Percentiles rank a stretch among this genome's conserved stretches.
Evolutionary conservation across 2,797 vertebrate species (phyloP).

Genomic region (Anas flavirostris): DNA sequence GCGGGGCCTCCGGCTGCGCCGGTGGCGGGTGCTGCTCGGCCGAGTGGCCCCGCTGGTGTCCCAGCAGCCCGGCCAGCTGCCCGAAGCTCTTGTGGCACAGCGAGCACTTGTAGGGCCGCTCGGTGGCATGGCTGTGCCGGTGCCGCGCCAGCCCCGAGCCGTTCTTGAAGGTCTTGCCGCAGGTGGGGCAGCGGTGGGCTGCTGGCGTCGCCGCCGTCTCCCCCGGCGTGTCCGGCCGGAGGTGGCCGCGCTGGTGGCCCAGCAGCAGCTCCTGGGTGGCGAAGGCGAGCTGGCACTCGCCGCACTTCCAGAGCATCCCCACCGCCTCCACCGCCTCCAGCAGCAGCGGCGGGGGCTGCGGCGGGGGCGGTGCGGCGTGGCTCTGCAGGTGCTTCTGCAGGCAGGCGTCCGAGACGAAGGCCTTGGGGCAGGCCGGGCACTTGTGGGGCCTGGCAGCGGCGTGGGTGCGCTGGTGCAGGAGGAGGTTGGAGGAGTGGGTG

Average conservation of each 20-base stretch:
- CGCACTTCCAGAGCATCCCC: constrained; percentile 87
- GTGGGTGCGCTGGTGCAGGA: constrained; percentile 82
- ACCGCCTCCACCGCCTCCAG: constrained; percentile 73
- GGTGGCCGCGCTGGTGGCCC: constrained; percentile 85
- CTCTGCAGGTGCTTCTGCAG: constrained; percentile 64
- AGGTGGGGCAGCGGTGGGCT: constrained; percentile 63
- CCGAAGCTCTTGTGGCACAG: constrained; percentile 89
- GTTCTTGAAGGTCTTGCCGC: constrained; percentile 90
- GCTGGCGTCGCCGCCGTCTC: accelerated
- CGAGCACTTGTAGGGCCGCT: constrained; percentile 86
- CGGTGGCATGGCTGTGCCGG: constrained; percentile 76
- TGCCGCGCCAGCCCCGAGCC: constrained; percentile 88
- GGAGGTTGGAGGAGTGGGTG: constrained; percentile 92
- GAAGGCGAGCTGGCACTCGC: constrained; percentile 88
- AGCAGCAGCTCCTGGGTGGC: constrained; percentile 85
- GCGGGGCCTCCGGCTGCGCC: constrained; percentile 90
- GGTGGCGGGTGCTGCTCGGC: constrained; percentile 87
- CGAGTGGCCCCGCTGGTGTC: constrained; percentile 89
- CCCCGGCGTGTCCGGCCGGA: constrained; percentile 1
- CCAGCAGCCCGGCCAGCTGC: constrained; percentile 87
- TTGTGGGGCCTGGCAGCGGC: neutral
- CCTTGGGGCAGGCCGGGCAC: constrained; percentile 53
- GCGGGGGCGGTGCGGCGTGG: neutral
- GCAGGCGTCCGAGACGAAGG: constrained; percentile 55
- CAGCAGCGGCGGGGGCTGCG: constrained; percentile 39